Evolutionary conservation across 37 sponge, comb jelly and placozoan genomes (phyloP).

Genomic region (Halisarca cf. caerulea): DNA sequence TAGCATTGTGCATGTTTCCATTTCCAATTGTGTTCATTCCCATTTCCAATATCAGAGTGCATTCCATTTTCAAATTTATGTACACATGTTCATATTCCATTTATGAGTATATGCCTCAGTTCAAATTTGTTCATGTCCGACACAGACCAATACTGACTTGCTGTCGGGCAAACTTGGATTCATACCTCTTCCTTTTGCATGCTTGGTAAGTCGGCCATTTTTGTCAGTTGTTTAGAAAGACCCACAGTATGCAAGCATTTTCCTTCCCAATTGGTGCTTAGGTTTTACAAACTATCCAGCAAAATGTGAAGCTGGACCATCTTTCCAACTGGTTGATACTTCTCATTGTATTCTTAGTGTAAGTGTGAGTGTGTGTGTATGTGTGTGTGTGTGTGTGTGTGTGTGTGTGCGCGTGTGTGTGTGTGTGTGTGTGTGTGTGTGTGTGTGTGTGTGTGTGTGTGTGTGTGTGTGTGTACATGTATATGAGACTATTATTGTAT

Average conservation of each 20-base stretch:
- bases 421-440: too few relatives aligned
- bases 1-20: too few relatives aligned
- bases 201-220: slow-evolving; percentile 58
- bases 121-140: too few relatives aligned
- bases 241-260: too few relatives aligned
- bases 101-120: too few relatives aligned
- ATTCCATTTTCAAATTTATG: too few relatives aligned
- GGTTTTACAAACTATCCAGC: slow-evolving; percentile 20
- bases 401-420: too few relatives aligned
- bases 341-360: not conserved
- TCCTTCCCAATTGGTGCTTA: not conserved
- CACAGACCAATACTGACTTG: slow-evolving; percentile 60
- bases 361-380: not conserved
- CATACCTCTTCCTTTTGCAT: slow-evolving; percentile 79
- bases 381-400: not conserved
- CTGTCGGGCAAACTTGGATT: slow-evolving; percentile 85
- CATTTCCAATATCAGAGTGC: too few relatives aligned
- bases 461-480: not conserved
- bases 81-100: too few relatives aligned
- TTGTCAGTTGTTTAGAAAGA: too few relatives aligned
- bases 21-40: too few relatives aligned
- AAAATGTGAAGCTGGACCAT: slow-evolving; percentile 9
- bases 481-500: not conserved
- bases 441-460: not conserved
- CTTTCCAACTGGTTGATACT: not conserved